Conservation (phyloP, 1,140 invertebrate species). For the Wasmannia auropunctata region DNA sequence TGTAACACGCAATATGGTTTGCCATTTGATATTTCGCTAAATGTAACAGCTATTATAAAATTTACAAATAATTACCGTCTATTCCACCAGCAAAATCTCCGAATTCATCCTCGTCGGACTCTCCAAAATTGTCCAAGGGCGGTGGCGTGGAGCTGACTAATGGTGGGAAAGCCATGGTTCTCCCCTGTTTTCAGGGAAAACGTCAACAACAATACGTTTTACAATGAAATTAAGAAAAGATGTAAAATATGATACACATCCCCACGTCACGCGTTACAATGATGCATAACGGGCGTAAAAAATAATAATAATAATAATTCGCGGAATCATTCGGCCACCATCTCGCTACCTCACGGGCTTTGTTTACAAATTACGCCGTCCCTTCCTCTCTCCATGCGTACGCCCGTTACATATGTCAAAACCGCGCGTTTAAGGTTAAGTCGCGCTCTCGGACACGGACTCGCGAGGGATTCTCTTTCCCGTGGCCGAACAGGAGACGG, state of each 20-base stretch:
- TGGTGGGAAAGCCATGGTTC: constrained; percentile 86
- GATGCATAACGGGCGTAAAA: not conserved
- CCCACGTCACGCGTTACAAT: not conserved
- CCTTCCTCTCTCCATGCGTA: not conserved
- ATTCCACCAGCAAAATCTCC: constrained; percentile 86
- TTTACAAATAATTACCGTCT: constrained; percentile 77
- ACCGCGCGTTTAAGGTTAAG: constrained; percentile 48
- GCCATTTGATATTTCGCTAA: not conserved
- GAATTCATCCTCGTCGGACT: constrained; percentile 88
- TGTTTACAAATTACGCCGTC: constrained; percentile 41
- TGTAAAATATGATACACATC: not conserved
- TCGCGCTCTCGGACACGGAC: not conserved
- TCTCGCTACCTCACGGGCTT: not conserved
- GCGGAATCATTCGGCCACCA: not conserved
- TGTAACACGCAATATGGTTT: not conserved
- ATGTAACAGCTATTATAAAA: not conserved
- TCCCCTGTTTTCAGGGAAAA: not conserved
- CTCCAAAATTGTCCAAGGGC: constrained; percentile 86
- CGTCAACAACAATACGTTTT: not conserved
- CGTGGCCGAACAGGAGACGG: not conserved
- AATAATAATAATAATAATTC: too few species aligned
- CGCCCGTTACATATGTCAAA: constrained; percentile 53
- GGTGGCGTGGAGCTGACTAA: constrained; percentile 88
- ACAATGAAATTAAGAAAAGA: not conserved
- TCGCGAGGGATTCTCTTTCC: not conserved